Evolutionary conservation across 2,113 vertebrate species (phyloP).

Genomic region (Oreochromis niloticus): DNA sequence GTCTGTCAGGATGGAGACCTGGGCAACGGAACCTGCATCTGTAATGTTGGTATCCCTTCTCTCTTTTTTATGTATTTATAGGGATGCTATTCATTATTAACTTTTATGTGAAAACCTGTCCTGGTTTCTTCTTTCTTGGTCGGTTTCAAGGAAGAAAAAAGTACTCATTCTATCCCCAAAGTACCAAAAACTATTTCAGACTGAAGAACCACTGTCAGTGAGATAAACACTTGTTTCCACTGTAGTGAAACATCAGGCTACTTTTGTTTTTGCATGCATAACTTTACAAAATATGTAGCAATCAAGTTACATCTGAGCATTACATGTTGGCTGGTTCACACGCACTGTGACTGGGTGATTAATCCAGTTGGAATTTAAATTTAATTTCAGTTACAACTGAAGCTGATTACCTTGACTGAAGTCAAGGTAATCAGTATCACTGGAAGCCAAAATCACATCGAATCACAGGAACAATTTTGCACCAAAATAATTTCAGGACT

Average conservation of each 20-base stretch:
- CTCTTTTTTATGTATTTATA: not conserved
- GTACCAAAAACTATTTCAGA: not conserved
- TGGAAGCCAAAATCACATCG: not conserved
- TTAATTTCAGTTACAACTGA: not conserved
- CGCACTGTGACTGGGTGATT: not conserved
- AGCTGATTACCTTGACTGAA: not conserved
- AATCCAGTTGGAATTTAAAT: not conserved
- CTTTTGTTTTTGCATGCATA: not conserved
- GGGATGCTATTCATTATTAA: not conserved
- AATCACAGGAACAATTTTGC: not conserved
- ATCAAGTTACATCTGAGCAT: not conserved
- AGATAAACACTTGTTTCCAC: not conserved
- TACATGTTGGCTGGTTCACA: not conserved
- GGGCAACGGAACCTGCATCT: conserved; percentile 87
- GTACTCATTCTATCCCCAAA: not conserved
- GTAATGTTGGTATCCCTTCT: conserved; percentile 75
- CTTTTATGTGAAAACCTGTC: not conserved
- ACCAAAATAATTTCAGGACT: not conserved
- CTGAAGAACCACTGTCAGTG: not conserved
- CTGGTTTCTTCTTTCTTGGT: not conserved
- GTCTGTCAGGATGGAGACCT: conserved; percentile 79
- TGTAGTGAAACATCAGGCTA: not conserved
- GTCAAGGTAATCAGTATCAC: not conserved
- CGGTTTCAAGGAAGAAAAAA: not conserved
- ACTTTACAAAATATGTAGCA: not conserved